These are phyloP conservation scores for Stegana nigrithorax DNA, from an alignment of 2,888 invertebrate species.

Conservation along the genomic window DNA sequence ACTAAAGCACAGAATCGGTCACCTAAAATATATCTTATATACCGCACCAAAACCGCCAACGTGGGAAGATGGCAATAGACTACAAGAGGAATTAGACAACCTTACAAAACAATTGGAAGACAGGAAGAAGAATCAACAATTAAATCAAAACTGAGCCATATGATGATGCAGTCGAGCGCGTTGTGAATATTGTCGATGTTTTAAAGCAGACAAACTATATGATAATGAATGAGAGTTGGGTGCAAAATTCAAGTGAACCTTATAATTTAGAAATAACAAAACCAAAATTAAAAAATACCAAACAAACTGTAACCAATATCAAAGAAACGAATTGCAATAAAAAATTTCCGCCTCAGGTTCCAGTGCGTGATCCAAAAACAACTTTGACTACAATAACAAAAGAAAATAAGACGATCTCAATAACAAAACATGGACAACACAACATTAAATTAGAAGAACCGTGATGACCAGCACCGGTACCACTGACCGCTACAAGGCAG, in stretches of 20 bases:
- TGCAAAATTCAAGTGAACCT: neutral
- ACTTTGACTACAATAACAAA: constrained; percentile 27
- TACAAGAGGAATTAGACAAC: too few species aligned
- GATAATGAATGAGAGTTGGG: neutral
- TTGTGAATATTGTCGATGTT: neutral
- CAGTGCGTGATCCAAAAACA: constrained; percentile 50
- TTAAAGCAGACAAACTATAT: too few species aligned
- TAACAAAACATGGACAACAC: constrained; percentile 3
- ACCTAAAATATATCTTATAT: too few species aligned
- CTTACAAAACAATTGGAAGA: too few species aligned
- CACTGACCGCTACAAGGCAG: too few species aligned
- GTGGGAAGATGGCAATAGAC: too few species aligned
- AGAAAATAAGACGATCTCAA: neutral
- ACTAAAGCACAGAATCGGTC: too few species aligned
- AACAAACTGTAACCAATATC: constrained; percentile 37
- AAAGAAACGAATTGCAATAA: constrained; percentile 25
- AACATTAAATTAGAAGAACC: neutral
- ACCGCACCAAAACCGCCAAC: too few species aligned
- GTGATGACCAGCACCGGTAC: too few species aligned
- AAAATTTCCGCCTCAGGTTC: constrained; percentile 46
- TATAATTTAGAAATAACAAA: neutral
- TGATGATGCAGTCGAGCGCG: neutral
- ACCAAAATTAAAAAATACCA: too few species aligned
- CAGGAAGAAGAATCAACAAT: too few species aligned
- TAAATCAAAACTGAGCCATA: neutral